Evolutionary conservation across 1,140 invertebrate species (phyloP).

Genomic region (Meteorus sp.): DNA sequence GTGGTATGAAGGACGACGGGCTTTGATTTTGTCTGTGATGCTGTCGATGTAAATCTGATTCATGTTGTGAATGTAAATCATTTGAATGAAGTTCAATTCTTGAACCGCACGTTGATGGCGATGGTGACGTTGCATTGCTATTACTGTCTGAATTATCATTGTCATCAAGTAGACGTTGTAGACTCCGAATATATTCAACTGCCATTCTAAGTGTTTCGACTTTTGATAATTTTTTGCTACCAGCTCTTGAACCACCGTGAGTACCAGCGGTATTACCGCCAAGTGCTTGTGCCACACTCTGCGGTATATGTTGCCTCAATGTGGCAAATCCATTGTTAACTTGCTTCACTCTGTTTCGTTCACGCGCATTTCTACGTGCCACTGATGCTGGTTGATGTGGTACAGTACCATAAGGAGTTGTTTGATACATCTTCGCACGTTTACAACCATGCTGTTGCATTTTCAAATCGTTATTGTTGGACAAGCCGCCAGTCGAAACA

Average conservation of each 20-base stretch:
- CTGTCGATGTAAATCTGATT: slow-evolving; percentile 30
- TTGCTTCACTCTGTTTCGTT: slow-evolving; percentile 92
- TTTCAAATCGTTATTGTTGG: slow-evolving; percentile 33
- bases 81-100: slow-evolving; percentile 28
- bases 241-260: slow-evolving; percentile 67
- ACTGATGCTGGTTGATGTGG: slow-evolving; percentile 77
- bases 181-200: slow-evolving; percentile 89
- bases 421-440: slow-evolving; percentile 48
- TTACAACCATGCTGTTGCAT: slow-evolving; percentile 43
- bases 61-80: slow-evolving; percentile 23
- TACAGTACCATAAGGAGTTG: slow-evolving; percentile 55
- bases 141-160: slow-evolving; percentile 59
- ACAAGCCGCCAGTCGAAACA: slow-evolving; percentile 40
- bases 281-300: slow-evolving; percentile 71
- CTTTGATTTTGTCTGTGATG: slow-evolving; percentile 43
- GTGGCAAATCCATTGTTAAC: slow-evolving; percentile 93
- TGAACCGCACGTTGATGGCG: slow-evolving; percentile 36
- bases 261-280: slow-evolving; percentile 49
- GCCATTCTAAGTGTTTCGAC: slow-evolving; percentile 92
- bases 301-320: slow-evolving; percentile 83
- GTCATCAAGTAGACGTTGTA: slow-evolving; percentile 82
- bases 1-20: slow-evolving; percentile 51
- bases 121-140: slow-evolving; percentile 35
- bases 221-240: slow-evolving; percentile 86
- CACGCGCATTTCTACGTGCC: slow-evolving; percentile 86